phyloP scores from a whole-genome alignment of 2,888 invertebrate species.

The Aspidiotus destructor region DNA sequence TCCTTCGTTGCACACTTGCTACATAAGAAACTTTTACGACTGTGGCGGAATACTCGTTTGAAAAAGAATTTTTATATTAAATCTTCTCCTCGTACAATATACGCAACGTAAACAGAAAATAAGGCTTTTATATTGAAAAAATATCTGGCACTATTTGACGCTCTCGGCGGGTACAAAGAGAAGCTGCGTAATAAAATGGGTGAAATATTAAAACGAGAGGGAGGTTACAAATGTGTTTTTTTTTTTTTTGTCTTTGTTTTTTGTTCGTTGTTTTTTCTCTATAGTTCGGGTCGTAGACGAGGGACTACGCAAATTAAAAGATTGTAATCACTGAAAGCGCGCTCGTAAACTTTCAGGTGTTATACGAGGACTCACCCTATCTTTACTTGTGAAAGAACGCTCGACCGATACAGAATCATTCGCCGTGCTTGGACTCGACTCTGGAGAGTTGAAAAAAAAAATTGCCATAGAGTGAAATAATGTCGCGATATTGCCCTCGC shows the following conservation, averaged over 20 bases:
- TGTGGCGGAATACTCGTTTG: background rate
- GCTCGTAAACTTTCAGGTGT: constrained; percentile 11
- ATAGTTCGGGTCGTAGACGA: background rate
- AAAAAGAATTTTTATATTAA: background rate
- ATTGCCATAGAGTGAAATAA: constrained; percentile 22
- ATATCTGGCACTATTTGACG: background rate
- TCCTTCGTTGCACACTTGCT: background rate
- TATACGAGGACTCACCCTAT: background rate
- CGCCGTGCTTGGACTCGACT: constrained; percentile 13
- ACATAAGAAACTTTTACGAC: constrained; percentile 1
- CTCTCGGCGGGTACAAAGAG: background rate
- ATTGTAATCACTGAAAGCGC: background rate
- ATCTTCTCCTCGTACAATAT: background rate
- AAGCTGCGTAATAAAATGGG: background rate
- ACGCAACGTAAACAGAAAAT: background rate
- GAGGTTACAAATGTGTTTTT: background rate
- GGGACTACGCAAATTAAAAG: background rate
- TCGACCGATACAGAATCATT: background rate
- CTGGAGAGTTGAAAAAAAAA: constrained; percentile 14
- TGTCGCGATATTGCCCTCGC: background rate
- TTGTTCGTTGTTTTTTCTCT: background rate
- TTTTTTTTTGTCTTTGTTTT: background rate
- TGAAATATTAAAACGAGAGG: constrained; percentile 4
- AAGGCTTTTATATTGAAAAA: background rate
- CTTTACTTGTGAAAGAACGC: background rate